Conservation (phyloP, 2,888 invertebrate species). For the Folsomia manolachei region DNA sequence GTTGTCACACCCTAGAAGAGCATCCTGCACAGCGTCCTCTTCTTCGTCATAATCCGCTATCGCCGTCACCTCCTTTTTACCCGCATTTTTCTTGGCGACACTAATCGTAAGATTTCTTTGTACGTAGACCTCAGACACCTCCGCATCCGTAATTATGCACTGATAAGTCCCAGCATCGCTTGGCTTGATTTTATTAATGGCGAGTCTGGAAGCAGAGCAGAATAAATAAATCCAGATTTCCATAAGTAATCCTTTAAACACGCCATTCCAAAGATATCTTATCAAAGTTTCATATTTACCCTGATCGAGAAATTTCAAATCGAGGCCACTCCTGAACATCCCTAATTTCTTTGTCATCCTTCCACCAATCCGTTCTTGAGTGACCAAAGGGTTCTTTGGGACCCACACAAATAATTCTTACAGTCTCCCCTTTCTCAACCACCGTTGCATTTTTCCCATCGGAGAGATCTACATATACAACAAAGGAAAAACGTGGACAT, state of each 20-base stretch:
- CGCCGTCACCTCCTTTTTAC: not conserved
- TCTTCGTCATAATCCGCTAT: slow-evolving; percentile 22
- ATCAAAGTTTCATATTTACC: slow-evolving; percentile 15
- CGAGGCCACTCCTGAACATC: slow-evolving; percentile 27
- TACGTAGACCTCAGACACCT: not conserved
- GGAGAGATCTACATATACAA: slow-evolving; percentile 32
- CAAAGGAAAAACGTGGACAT: too few species aligned
- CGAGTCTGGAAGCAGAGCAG: slow-evolving; percentile 27
- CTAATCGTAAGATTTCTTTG: not conserved
- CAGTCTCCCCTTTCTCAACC: slow-evolving; percentile 23
- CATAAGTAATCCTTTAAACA: not conserved
- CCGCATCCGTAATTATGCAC: slow-evolving; percentile 22
- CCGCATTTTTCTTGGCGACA: not conserved
- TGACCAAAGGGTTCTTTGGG: slow-evolving; percentile 29
- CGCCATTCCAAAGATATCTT: not conserved
- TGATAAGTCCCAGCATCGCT: slow-evolving; percentile 29
- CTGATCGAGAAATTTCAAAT: slow-evolving; percentile 29
- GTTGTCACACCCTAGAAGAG: slow-evolving; percentile 2
- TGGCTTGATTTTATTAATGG: slow-evolving; percentile 21
- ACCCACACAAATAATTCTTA: slow-evolving; percentile 40
- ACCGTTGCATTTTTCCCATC: not conserved
- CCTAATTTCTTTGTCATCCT: slow-evolving; percentile 34
- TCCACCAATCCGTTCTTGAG: slow-evolving; percentile 37
- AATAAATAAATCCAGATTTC: slow-evolving; percentile 5
- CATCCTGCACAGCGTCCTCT: not conserved